phyloP scores from a whole-genome alignment of 2,888 invertebrate genomes.

The Nemotelus nigrinus region DNA sequence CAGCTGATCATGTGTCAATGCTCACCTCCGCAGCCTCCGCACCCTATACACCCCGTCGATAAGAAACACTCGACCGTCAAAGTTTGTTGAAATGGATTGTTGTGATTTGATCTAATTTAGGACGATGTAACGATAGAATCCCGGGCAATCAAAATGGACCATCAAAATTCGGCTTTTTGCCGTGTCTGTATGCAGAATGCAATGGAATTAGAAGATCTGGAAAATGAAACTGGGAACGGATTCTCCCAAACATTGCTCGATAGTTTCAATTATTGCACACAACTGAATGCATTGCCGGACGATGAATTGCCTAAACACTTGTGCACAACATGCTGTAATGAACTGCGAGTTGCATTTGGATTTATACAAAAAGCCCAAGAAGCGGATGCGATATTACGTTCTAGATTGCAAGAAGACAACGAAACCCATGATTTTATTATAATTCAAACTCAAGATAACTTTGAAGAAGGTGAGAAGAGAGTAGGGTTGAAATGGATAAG shows the following conservation, averaged over 20 bases:
- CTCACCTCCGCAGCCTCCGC: too few species aligned
- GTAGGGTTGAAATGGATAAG: not conserved
- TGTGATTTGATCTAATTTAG: too few species aligned
- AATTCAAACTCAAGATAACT: not conserved
- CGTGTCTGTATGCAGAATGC: conserved; percentile 28
- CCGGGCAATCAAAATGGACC: conserved; percentile 14
- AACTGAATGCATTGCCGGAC: conserved; percentile 5
- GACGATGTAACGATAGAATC: too few species aligned
- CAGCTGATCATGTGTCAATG: too few species aligned
- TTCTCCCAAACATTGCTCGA: not conserved
- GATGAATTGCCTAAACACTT: conserved; percentile 27
- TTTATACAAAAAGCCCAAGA: conserved; percentile 36
- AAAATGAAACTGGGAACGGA: conserved; percentile 13
- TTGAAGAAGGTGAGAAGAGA: not conserved
- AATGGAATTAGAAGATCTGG: conserved; percentile 22
- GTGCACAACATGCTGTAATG: conserved; percentile 11
- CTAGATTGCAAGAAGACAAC: not conserved
- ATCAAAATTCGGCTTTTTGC: not conserved
- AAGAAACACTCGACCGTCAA: too few species aligned
- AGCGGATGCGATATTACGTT: conserved; percentile 2
- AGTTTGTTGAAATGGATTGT: too few species aligned
- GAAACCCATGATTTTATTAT: not conserved
- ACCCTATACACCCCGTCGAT: too few species aligned
- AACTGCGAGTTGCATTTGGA: conserved; percentile 5
- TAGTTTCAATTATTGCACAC: conserved; percentile 27